Evolutionary conservation across 2,888 invertebrate genomes (phyloP).

Genomic region (Tethea ocularis): DNA sequence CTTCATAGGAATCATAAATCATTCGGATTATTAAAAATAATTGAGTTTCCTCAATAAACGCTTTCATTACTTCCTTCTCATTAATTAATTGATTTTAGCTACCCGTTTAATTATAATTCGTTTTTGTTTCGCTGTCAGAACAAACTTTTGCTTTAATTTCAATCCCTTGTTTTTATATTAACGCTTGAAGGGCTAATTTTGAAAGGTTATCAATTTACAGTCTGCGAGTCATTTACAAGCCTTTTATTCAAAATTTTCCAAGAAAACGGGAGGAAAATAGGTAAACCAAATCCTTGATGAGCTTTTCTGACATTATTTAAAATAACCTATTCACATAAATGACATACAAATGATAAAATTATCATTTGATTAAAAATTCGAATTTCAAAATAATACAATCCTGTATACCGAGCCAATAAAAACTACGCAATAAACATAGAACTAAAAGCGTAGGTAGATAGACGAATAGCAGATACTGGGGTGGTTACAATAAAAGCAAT

Average conservation of each 20-base stretch:
- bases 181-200: slow-evolving; percentile 56
- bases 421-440: slow-evolving; percentile 15
- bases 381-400: slow-evolving; percentile 15
- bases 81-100: slow-evolving; percentile 32
- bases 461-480: slow-evolving; percentile 28
- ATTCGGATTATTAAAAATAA: slow-evolving; percentile 12
- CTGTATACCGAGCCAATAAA: not conserved
- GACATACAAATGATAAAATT: no score
- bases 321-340: no score
- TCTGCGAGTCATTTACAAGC: slow-evolving; percentile 31
- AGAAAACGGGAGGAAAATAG: not conserved
- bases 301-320: not conserved
- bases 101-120: slow-evolving; percentile 26
- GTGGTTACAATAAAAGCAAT: slow-evolving; percentile 47
- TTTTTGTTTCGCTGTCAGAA: slow-evolving; percentile 15
- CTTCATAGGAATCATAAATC: not conserved
- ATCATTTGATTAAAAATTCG: not conserved
- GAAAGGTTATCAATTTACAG: slow-evolving; percentile 61
- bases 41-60: slow-evolving; percentile 15
- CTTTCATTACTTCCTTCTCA: slow-evolving; percentile 25
- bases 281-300: not conserved
- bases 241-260: slow-evolving; percentile 28
- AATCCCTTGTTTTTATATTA: slow-evolving; percentile 53
- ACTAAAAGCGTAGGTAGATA: slow-evolving; percentile 17
- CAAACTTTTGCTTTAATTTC: slow-evolving; percentile 41